Evolutionary conservation across 2,113 vertebrate species (phyloP).

Genomic region (Thermophis baileyi): DNA sequence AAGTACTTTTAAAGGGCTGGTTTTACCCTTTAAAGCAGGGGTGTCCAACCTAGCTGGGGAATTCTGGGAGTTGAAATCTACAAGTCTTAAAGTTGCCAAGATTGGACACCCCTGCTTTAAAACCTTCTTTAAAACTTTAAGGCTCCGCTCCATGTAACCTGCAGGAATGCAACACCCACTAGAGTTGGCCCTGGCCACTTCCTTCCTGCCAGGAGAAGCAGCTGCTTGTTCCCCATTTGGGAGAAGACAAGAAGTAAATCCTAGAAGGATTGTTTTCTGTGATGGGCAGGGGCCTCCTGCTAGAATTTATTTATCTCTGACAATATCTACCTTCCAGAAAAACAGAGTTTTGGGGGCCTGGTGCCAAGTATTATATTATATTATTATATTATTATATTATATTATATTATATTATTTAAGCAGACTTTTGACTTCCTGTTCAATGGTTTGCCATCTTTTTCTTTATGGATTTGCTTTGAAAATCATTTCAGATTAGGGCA

Average conservation of each 20-base stretch:
- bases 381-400: too few species aligned
- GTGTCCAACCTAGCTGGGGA: neutral
- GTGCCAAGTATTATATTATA: neutral
- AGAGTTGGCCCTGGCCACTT: neutral
- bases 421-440: too few species aligned
- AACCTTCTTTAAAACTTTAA: neutral
- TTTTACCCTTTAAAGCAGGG: neutral
- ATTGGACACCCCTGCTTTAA: too few species aligned
- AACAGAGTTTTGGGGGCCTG: neutral
- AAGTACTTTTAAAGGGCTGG: neutral
- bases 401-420: too few species aligned
- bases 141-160: neutral
- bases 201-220: neutral
- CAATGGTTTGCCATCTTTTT: too few species aligned
- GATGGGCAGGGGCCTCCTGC: neutral
- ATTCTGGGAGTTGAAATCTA: neutral
- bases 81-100: neutral
- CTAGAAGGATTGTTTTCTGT: neutral
- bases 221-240: neutral
- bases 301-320: neutral
- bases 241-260: neutral
- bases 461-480: too few species aligned
- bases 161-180: neutral
- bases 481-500: too few species aligned
- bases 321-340: neutral